Conservation (phyloP, 2,797 vertebrate species). For the Sparus aurata region DNA sequence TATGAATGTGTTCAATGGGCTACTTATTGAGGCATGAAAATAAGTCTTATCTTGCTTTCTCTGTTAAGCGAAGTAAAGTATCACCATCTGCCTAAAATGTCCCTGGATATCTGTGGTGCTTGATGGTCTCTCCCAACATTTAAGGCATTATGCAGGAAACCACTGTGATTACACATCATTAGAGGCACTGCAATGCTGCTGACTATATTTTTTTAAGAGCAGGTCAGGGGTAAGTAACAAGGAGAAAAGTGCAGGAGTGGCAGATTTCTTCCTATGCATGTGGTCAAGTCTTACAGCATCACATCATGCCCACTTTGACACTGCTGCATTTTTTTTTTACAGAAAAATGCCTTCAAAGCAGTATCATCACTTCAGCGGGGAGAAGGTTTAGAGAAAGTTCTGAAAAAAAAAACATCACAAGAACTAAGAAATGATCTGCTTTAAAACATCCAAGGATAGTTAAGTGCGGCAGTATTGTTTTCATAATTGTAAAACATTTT, state of each 20-base stretch:
- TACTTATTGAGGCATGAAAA: slow-evolving; percentile 66
- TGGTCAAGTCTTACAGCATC: slow-evolving; percentile 77
- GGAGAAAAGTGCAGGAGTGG: slow-evolving; percentile 76
- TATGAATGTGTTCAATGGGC: slow-evolving; percentile 54
- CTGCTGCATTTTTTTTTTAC: slow-evolving; percentile 56
- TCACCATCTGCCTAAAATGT: slow-evolving; percentile 78
- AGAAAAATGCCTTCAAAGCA: slow-evolving; percentile 71
- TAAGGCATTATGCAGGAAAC: slow-evolving; percentile 77
- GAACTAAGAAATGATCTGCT: background rate
- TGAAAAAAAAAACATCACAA: slow-evolving; percentile 27
- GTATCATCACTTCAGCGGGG: slow-evolving; percentile 46
- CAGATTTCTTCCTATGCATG: slow-evolving; percentile 73
- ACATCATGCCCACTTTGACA: slow-evolving; percentile 75
- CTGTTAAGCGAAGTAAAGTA: slow-evolving; percentile 68
- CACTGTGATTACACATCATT: slow-evolving; percentile 83
- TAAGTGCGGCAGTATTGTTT: background rate
- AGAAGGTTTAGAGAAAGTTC: slow-evolving; percentile 27
- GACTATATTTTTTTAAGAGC: slow-evolving; percentile 76
- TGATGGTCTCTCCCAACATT: slow-evolving; percentile 71
- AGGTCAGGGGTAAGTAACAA: slow-evolving; percentile 80
- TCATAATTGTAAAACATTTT: slow-evolving; percentile 3
- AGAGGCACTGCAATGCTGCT: slow-evolving; percentile 77
- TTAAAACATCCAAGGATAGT: background rate
- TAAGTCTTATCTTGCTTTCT: slow-evolving; percentile 57
- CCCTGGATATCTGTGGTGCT: slow-evolving; percentile 69